Percentiles rank a stretch among this genome's conserved stretches.
Conservation (phyloP, 2,888 invertebrate genomes). For the Dyspetes luteomarginatus region DNA sequence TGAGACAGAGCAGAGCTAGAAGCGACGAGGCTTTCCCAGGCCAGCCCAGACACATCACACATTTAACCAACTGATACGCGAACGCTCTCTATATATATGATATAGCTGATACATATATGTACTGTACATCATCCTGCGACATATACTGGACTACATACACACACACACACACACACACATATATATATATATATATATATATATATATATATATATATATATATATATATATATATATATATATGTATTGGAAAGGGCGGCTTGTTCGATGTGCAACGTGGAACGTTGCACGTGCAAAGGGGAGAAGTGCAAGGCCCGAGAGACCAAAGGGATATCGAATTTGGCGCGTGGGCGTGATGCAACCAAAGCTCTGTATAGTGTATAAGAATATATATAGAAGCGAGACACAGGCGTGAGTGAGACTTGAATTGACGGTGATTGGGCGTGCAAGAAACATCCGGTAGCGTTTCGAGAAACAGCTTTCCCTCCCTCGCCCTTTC, state of each 20-base stretch:
- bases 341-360: slow-evolving; percentile 59
- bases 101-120: not conserved
- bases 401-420: slow-evolving; percentile 41
- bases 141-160: not conserved
- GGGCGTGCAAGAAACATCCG: slow-evolving; percentile 78
- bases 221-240: slow-evolving; percentile 3
- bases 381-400: slow-evolving; percentile 10
- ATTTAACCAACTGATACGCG: not conserved
- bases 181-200: not conserved
- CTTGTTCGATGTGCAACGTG: slow-evolving; percentile 42
- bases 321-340: slow-evolving; percentile 69
- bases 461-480: slow-evolving; percentile 70
- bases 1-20: not conserved
- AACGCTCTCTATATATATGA: not conserved
- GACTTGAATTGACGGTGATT: slow-evolving; percentile 78
- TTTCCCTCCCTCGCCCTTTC: slow-evolving; percentile 23
- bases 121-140: not conserved
- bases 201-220: not conserved
- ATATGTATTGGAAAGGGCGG: slow-evolving; percentile 31
- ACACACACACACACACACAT: no score
- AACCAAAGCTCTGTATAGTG: slow-evolving; percentile 44
- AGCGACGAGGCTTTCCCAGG: not conserved
- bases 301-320: slow-evolving; percentile 45
- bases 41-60: not conserved
- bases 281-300: no score